Conservation (phyloP, 2,888 invertebrate species). For the Cerceris ruficornis region DNA sequence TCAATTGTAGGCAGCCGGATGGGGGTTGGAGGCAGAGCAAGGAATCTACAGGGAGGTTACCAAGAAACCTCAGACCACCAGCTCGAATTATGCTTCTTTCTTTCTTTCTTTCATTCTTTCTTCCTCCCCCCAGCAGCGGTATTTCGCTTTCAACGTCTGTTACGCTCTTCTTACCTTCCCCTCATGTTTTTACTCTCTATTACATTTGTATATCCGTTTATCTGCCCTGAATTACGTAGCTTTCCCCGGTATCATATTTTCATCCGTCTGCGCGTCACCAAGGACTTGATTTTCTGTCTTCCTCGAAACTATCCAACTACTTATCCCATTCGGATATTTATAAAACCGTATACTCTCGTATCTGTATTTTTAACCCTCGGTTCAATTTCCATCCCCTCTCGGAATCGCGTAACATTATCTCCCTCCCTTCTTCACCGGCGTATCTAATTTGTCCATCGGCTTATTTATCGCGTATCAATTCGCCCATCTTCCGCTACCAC, state of each 20-base stretch:
- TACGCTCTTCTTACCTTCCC: too few species aligned
- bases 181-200: too few species aligned
- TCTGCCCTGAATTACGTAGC: too few species aligned
- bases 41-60: constrained; percentile 43
- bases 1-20: constrained; percentile 65
- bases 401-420: neutral
- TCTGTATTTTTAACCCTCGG: too few species aligned
- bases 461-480: constrained; percentile 12
- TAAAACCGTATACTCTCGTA: too few species aligned
- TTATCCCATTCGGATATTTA: too few species aligned
- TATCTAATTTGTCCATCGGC: constrained; percentile 37
- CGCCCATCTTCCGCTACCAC: neutral
- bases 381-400: neutral
- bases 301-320: too few species aligned
- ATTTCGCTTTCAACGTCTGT: too few species aligned
- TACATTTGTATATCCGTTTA: too few species aligned
- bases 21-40: constrained; percentile 34
- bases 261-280: too few species aligned
- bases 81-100: constrained; percentile 64
- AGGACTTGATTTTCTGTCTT: too few species aligned
- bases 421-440: neutral
- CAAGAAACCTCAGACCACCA: constrained; percentile 66
- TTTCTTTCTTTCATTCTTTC: constrained; percentile 29
- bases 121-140: constrained; percentile 8
- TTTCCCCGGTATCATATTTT: too few species aligned